Evolutionary conservation across 1,140 invertebrate species (phyloP), one percentile per base, ranked within the genome.

Genomic region (Bemisia tabaci): DNA sequence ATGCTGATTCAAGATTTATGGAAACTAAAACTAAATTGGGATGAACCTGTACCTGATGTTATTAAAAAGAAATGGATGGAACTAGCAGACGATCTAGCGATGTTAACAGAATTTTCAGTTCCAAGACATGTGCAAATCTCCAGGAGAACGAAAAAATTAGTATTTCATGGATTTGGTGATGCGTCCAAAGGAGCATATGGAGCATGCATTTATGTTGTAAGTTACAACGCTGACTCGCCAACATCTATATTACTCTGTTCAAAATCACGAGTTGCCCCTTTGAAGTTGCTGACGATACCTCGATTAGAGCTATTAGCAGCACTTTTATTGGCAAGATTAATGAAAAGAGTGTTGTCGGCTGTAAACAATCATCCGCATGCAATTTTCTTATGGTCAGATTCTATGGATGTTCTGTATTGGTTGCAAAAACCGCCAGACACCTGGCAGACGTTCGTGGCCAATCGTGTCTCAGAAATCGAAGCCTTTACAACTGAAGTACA

Each of bases 1-100:
- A 70, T 77, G 9, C 33, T 80, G 1, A 73, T 79, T 23, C 76
- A 80, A 73, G 63, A 71, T n/a, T 26, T 79, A 0, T 77, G 77
- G 74, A 60, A 62, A 17, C 5, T 9, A 48, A 48, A 48, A 48
- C 17, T 48, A 17, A 48, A 48, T 48, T 48, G 33, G 33, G 33
- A 48, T 48, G 33, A 48, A 5, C 5, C 5, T 9, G 33, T 48
- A 9, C 33, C 5, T 48, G 5, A 5, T 48, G 33, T 9, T 5
- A 5, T 48, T 9, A 17, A 48, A 9, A 48, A 48, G 5, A 17
- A 48, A 48, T 48, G 33, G 33, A 5, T 9, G 17, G 5, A 9
- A 5, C 17, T 48, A 48, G 5, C 17, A 17, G 17, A 48, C 17
- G 33, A 48, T 48, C 17, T 48, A 9, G 5, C 33, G 5, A 9